Conservation (phyloP, 2,113 vertebrate genomes). For the Gymnarchus niloticus region DNA sequence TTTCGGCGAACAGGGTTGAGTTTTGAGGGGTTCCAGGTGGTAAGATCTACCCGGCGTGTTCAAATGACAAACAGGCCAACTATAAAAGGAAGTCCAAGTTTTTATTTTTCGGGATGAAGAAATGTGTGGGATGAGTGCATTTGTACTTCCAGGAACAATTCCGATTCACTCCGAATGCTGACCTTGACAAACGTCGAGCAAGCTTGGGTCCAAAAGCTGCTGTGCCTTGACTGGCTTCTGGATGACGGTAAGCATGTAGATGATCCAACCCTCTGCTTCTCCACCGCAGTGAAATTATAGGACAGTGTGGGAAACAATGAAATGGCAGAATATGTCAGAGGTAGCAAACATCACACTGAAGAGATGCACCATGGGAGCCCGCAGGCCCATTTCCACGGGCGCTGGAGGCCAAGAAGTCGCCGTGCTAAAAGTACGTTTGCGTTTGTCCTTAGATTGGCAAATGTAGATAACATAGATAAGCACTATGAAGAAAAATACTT, state of each 20-base stretch:
- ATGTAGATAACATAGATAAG: background rate
- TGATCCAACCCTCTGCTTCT: too few species aligned
- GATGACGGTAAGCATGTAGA: too few species aligned
- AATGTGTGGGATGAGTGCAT: background rate
- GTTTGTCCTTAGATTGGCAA: too few species aligned
- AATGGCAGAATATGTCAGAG: background rate
- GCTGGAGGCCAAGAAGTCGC: background rate
- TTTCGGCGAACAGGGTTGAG: background rate
- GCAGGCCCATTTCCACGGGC: too few species aligned
- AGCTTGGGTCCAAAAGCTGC: background rate
- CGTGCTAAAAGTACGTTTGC: background rate
- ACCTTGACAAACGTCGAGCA: too few species aligned
- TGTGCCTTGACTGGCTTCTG: background rate
- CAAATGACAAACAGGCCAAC: background rate
- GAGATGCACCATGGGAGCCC: background rate
- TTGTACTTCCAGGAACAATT: too few species aligned
- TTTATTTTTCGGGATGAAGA: background rate
- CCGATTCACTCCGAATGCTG: too few species aligned
- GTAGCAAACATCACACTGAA: background rate
- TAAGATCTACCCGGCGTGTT: background rate
- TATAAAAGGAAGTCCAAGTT: background rate
- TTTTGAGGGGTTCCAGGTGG: background rate
- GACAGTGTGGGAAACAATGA: background rate
- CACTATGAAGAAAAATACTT: background rate
- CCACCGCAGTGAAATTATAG: background rate